Evolutionary conservation across 2,888 invertebrate genomes (phyloP).

Genomic region (Macrophya alboannulata): DNA sequence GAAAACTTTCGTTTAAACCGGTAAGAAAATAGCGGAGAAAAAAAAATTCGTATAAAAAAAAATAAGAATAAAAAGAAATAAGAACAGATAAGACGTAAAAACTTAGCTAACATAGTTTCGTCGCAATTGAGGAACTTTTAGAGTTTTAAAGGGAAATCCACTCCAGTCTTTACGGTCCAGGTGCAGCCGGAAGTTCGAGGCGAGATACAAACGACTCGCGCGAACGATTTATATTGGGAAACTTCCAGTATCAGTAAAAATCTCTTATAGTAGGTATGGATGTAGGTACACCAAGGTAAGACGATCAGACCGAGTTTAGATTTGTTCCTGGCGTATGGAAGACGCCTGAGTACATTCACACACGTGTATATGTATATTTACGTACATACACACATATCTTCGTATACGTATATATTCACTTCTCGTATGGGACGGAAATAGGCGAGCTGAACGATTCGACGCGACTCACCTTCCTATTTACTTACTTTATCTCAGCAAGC

Average conservation of each 20-base stretch:
- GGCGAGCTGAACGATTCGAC: slow-evolving; percentile 33
- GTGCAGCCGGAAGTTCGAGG: slow-evolving; percentile 49
- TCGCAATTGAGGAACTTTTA: slow-evolving; percentile 49
- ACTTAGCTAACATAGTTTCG: slow-evolving; percentile 44
- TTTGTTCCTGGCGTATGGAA: not conserved
- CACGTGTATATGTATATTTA: not conserved
- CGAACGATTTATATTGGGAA: slow-evolving; percentile 46
- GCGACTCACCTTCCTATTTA: slow-evolving; percentile 42
- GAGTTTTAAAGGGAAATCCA: slow-evolving; percentile 37
- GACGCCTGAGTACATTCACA: not conserved
- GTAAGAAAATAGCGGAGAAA: not conserved
- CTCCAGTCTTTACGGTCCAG: slow-evolving; percentile 34
- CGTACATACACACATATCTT: not conserved
- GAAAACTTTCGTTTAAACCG: not conserved
- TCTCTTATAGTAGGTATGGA: not conserved
- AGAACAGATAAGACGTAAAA: slow-evolving; percentile 20
- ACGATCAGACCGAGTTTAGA: slow-evolving; percentile 32
- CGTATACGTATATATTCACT: not conserved
- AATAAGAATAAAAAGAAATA: not conserved
- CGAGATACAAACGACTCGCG: slow-evolving; percentile 48
- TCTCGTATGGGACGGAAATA: slow-evolving; percentile 3
- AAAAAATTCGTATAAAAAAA: not conserved
- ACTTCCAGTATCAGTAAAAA: slow-evolving; percentile 22
- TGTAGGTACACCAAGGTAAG: not conserved
- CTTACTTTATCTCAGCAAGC: slow-evolving; percentile 24